A percentile compares a stretch with the other conserved stretches of the same genome.
These are phyloP conservation scores for Diadema setosum DNA, from an alignment of 35 echinoderm and acorn worm species.

Conservation along the genomic window DNA sequence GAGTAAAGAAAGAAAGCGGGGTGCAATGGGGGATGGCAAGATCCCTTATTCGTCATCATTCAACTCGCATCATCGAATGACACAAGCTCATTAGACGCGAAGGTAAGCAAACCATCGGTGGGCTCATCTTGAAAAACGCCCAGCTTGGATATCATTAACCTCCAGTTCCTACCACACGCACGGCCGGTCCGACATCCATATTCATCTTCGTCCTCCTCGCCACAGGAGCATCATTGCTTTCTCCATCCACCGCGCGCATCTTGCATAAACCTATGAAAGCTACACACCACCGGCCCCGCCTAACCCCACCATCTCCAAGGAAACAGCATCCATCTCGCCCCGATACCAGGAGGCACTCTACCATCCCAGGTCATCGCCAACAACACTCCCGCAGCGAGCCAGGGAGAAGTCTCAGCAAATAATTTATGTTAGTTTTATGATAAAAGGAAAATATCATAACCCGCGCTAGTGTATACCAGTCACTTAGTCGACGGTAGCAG, in stretches of 20 bases:
- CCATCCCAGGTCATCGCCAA: too few relatives aligned
- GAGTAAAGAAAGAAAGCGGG: too few relatives aligned
- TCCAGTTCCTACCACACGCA: not conserved
- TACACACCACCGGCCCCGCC: slow-evolving; percentile 1
- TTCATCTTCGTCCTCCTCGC: not conserved
- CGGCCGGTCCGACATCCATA: not conserved
- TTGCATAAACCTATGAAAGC: not conserved
- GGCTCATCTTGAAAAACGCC: not conserved
- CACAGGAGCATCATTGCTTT: not conserved
- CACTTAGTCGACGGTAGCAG: too few relatives aligned
- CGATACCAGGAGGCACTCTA: not conserved
- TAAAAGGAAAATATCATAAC: not conserved
- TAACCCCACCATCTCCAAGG: not conserved
- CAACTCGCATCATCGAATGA: too few relatives aligned
- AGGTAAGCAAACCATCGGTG: not conserved
- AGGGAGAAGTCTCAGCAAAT: not conserved
- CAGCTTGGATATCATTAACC: not conserved
- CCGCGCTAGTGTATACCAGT: too few relatives aligned
- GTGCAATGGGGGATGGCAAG: too few relatives aligned
- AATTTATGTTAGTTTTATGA: slow-evolving; percentile 22
- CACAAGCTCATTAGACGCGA: not conserved
- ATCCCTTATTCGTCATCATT: too few relatives aligned
- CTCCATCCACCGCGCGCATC: not conserved
- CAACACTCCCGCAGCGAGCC: not conserved
- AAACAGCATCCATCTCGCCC: not conserved